These are phyloP conservation scores for Corythornis vintsioides DNA, from an alignment of 2,113 vertebrate species.

Conservation along the genomic window DNA sequence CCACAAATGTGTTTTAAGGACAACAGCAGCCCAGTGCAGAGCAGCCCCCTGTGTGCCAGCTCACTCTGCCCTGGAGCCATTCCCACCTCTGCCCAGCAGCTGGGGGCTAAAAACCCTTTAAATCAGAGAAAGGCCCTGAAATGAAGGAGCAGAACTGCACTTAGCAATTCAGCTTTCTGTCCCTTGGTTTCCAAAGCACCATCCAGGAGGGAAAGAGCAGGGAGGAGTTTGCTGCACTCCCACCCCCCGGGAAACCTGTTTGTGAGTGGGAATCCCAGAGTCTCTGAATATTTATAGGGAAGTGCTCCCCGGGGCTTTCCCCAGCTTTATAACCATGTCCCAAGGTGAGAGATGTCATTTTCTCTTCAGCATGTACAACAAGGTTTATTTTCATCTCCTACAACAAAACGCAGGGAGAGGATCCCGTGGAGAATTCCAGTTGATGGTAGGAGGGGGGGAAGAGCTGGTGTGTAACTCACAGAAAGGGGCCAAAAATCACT, in stretches of 20 bases:
- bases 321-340: neutral
- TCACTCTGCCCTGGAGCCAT: neutral
- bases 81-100: neutral
- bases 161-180: neutral
- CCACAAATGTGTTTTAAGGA: neutral
- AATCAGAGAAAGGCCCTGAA: neutral
- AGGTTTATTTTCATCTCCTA: neutral
- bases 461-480: neutral
- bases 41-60: neutral
- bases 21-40: neutral
- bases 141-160: neutral
- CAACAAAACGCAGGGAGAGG: neutral
- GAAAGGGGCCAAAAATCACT: neutral
- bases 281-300: neutral
- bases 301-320: neutral
- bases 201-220: neutral
- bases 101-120: neutral
- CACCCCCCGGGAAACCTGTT: neutral
- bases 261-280: neutral
- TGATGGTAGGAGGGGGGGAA: neutral
- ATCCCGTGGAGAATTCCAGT: neutral
- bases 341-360: constrained; percentile 28
- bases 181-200: neutral
- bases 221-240: neutral
- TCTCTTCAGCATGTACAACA: neutral